Percentiles rank a stretch among this genome's conserved stretches.
These are phyloP conservation scores for Spinus pinus DNA, from an alignment of 2,797 vertebrate species.

Conservation along the genomic window DNA sequence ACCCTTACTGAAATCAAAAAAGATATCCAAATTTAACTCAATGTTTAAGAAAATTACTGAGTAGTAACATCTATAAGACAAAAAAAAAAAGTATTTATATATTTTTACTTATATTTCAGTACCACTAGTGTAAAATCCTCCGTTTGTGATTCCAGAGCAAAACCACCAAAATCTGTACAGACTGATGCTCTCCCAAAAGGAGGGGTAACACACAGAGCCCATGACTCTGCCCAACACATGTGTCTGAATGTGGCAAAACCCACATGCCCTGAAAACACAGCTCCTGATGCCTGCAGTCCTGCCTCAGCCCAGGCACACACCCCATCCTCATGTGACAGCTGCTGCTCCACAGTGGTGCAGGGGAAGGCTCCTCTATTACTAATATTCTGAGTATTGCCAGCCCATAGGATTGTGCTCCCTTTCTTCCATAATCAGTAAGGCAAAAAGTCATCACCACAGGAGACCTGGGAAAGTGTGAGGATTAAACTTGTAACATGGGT, in stretches of 20 bases:
- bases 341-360: neutral
- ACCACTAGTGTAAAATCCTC: neutral
- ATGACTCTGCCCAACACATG: rapidly evolving
- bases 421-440: neutral
- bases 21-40: neutral
- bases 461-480: neutral
- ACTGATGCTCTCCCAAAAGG: neutral
- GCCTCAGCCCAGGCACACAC: neutral
- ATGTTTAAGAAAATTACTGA: neutral
- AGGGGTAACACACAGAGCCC: rapidly evolving
- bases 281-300: neutral
- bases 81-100: neutral
- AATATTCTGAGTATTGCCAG: neutral
- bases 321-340: rapidly evolving
- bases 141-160: neutral
- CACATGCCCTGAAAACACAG: rapidly evolving
- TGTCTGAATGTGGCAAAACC: neutral
- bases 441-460: neutral
- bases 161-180: neutral
- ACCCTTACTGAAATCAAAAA: neutral
- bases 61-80: neutral
- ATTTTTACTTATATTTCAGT: neutral
- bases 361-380: neutral
- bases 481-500: neutral
- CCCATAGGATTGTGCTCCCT: neutral